Percentiles rank a stretch among this genome's conserved stretches.
phyloP scores from a whole-genome alignment of 2,797 vertebrate genomes.

The Pseudotriccus pelzelni region DNA sequence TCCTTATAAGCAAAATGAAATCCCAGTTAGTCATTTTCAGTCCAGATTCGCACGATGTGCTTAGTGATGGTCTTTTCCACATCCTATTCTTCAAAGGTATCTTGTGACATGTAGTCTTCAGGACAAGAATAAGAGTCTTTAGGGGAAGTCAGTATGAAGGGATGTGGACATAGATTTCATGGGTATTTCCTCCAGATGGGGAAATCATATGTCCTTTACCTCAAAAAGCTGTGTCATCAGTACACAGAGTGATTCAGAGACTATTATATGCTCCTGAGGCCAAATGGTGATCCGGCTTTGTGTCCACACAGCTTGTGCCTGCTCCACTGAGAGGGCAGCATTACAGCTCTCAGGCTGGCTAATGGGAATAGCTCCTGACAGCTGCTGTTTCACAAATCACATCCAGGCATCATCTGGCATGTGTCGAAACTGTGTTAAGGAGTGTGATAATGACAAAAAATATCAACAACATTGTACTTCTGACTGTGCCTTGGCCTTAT shows the following conservation, averaged over 20 bases:
- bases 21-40: background rate
- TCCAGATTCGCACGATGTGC: background rate
- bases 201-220: background rate
- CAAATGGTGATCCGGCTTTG: background rate
- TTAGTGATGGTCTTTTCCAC: background rate
- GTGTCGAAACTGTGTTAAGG: background rate
- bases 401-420: background rate
- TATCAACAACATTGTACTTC: background rate
- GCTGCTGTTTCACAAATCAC: background rate
- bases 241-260: background rate
- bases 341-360: background rate
- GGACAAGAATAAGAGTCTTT: background rate
- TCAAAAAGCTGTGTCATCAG: background rate
- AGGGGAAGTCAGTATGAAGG: background rate
- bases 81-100: background rate
- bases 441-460: background rate
- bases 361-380: background rate
- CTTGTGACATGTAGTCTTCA: background rate
- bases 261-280: background rate
- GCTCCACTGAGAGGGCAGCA: background rate
- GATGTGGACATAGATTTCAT: background rate
- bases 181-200: background rate
- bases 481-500: background rate
- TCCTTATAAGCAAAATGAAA: background rate
- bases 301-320: background rate